Evolutionary conservation across 2,797 vertebrate species (phyloP).

Genomic region (Cottoperca gobio): DNA sequence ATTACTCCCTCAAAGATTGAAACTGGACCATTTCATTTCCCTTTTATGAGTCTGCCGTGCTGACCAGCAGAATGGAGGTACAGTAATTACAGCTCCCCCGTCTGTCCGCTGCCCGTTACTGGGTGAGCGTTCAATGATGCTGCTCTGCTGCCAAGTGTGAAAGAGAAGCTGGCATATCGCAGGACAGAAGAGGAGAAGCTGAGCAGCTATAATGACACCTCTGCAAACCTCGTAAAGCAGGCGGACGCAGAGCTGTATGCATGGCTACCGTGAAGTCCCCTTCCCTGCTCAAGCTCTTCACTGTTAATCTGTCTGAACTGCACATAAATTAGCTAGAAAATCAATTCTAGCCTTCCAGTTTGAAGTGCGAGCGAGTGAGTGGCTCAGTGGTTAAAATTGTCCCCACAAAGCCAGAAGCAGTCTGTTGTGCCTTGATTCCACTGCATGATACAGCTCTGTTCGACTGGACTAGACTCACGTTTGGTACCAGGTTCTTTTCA

Average conservation of each 20-base stretch:
- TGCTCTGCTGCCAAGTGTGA: conserved; percentile 65
- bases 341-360: conserved; percentile 47
- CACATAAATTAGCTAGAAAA: conserved; percentile 52
- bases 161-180: conserved; percentile 58
- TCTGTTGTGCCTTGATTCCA: not conserved
- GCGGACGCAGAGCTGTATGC: conserved; percentile 18
- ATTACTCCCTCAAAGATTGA: conserved; percentile 67
- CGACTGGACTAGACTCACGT: too few species aligned
- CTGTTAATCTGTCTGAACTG: conserved; percentile 43
- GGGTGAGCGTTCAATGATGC: conserved; percentile 33
- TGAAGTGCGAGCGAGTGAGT: conserved; percentile 20
- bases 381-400: conserved; percentile 7
- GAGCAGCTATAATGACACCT: conserved; percentile 53
- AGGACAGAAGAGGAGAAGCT: conserved; percentile 57
- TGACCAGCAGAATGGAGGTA: conserved; percentile 75
- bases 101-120: conserved; percentile 42
- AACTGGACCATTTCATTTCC: conserved; percentile 71
- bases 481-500: too few species aligned
- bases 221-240: conserved; percentile 57
- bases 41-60: conserved; percentile 74
- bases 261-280: conserved; percentile 42
- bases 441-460: too few species aligned
- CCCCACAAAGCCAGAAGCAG: not conserved
- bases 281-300: conserved; percentile 31
- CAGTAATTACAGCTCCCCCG: conserved; percentile 67